A percentile compares a stretch with the other conserved stretches of the same genome.
Conservation (phyloP, 2,113 vertebrate species). For the Heteronetta atricapilla region DNA sequence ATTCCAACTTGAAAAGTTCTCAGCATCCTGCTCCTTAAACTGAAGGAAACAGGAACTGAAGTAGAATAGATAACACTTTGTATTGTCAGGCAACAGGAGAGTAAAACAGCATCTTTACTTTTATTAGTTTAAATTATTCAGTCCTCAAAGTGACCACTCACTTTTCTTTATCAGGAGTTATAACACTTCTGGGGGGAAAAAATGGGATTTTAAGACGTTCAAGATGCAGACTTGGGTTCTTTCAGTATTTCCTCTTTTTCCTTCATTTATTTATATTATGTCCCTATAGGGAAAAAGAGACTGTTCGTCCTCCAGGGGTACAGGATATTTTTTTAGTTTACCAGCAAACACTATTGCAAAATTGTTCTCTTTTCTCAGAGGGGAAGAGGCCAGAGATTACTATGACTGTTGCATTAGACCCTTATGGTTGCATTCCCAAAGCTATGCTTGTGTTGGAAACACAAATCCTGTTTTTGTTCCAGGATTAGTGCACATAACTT, state of each 20-base stretch:
- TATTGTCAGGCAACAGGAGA: not conserved
- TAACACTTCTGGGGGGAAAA: not conserved
- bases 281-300: not conserved
- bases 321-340: conserved; percentile 4
- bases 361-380: conserved; percentile 26
- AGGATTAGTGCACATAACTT: conserved; percentile 72
- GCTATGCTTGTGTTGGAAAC: conserved; percentile 56
- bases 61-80: not conserved
- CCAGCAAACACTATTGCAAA: conserved; percentile 18
- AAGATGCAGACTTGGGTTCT: not conserved
- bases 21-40: not conserved
- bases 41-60: not conserved
- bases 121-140: not conserved
- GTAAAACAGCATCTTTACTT: not conserved
- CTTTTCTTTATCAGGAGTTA: not conserved
- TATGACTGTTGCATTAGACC: conserved; percentile 39
- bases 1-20: not conserved
- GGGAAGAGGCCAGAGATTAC: conserved; percentile 42
- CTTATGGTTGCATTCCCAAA: conserved; percentile 66
- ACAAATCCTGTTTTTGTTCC: conserved; percentile 71
- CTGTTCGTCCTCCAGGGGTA: not conserved
- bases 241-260: not conserved
- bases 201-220: not conserved
- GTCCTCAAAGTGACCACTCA: not conserved
- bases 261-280: conserved; percentile 29